Evolutionary conservation across 2,113 vertebrate genomes (phyloP).

Genomic region (Bungarus multicinctus): DNA sequence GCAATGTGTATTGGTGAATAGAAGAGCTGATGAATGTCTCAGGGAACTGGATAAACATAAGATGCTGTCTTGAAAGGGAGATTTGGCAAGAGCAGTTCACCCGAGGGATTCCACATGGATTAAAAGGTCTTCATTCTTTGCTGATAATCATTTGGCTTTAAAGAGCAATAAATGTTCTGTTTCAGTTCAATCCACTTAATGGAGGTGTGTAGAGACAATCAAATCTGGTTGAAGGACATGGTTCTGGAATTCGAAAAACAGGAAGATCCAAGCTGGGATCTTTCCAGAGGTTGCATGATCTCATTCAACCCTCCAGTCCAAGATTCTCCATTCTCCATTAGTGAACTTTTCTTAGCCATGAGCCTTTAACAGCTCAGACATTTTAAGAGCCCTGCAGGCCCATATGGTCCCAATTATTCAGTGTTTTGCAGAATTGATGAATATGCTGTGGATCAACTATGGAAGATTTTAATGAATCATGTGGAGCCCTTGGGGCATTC

Average conservation of each 20-base stretch:
- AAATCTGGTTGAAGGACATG: neutral
- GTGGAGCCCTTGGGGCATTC: neutral
- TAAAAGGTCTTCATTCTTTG: conserved; percentile 24
- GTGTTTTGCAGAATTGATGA: neutral
- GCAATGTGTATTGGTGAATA: conserved; percentile 46
- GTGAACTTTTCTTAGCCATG: neutral
- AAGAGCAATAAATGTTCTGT: neutral
- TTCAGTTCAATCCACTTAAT: conserved; percentile 7
- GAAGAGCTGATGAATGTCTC: conserved; percentile 44
- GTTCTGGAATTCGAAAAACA: neutral
- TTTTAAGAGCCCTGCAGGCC: neutral
- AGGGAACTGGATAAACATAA: conserved; percentile 49
- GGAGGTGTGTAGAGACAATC: neutral
- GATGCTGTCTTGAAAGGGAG: conserved; percentile 32
- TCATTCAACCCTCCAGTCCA: neutral
- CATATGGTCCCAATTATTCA: neutral
- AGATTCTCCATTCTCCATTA: neutral
- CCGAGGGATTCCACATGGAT: conserved; percentile 9
- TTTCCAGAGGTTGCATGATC: neutral
- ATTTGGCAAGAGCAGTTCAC: conserved; percentile 21
- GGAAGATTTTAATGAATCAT: neutral
- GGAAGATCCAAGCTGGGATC: neutral
- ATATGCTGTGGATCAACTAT: neutral
- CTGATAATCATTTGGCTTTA: neutral
- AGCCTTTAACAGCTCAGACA: neutral